phyloP scores from a whole-genome alignment of 2,797 vertebrate genomes.

The Cynopterus sphinx region DNA sequence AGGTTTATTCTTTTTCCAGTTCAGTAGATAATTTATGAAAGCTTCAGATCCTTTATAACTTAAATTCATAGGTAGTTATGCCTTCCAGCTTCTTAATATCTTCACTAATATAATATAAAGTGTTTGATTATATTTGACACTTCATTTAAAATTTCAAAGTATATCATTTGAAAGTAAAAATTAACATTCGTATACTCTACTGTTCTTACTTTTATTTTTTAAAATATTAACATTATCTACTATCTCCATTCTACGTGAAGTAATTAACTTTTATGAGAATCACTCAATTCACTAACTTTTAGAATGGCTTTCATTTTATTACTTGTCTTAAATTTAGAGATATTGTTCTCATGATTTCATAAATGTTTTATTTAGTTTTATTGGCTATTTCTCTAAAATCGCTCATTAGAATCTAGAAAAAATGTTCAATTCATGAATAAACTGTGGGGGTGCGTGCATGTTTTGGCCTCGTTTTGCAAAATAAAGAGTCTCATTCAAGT shows the following conservation, averaged over 20 bases:
- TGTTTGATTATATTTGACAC: background rate
- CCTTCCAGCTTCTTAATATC: background rate
- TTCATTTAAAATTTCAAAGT: constrained; percentile 10
- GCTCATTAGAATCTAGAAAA: background rate
- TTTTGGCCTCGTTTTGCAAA: background rate
- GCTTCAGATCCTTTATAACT: background rate
- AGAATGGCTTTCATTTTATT: background rate
- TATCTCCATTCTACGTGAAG: background rate
- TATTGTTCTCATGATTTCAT: background rate
- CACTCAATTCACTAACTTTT: background rate
- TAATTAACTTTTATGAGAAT: background rate
- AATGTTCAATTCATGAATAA: background rate
- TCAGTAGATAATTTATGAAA: background rate
- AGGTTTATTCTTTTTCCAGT: background rate
- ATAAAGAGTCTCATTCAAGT: background rate
- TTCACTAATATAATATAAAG: background rate
- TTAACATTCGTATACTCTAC: background rate
- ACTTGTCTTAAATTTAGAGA: background rate
- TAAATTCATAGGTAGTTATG: background rate
- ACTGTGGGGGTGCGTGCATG: no score
- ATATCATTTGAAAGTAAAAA: background rate
- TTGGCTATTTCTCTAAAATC: background rate
- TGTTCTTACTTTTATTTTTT: background rate
- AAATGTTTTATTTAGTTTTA: background rate
- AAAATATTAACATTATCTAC: background rate